Evolutionary conservation across 2,113 vertebrate genomes (phyloP).

Genomic region (Melospiza melodia): DNA sequence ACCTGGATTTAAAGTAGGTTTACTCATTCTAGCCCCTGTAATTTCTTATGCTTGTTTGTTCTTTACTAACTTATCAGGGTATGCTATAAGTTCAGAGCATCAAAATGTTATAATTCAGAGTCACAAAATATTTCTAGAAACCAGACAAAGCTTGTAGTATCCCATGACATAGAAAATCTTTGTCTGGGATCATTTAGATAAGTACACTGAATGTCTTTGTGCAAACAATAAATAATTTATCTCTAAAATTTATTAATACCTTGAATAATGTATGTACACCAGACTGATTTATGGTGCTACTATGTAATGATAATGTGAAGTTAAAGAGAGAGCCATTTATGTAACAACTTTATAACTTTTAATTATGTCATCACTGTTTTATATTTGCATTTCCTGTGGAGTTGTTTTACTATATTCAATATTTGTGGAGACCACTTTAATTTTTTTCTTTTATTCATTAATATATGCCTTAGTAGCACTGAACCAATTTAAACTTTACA

Average conservation of each 20-base stretch:
- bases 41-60: neutral
- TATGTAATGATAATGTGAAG: neutral
- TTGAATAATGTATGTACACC: neutral
- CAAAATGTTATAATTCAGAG: neutral
- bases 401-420: neutral
- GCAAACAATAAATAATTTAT: constrained; percentile 6
- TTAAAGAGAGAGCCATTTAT: neutral
- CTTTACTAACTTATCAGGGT: neutral
- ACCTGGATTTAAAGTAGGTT: neutral
- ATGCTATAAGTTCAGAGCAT: neutral
- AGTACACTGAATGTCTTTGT: neutral
- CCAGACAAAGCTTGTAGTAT: neutral
- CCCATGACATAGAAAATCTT: neutral
- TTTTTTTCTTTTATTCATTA: neutral
- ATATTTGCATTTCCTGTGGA: neutral
- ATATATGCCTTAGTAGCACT: neutral
- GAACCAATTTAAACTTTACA: neutral
- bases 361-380: neutral
- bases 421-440: neutral
- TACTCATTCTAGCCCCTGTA: neutral
- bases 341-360: neutral
- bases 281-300: neutral
- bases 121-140: neutral
- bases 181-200: neutral
- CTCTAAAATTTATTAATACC: neutral